These are phyloP conservation scores for Odobenus rosmarus DNA, from an alignment of 2,113 vertebrate genomes.

Conservation along the genomic window DNA sequence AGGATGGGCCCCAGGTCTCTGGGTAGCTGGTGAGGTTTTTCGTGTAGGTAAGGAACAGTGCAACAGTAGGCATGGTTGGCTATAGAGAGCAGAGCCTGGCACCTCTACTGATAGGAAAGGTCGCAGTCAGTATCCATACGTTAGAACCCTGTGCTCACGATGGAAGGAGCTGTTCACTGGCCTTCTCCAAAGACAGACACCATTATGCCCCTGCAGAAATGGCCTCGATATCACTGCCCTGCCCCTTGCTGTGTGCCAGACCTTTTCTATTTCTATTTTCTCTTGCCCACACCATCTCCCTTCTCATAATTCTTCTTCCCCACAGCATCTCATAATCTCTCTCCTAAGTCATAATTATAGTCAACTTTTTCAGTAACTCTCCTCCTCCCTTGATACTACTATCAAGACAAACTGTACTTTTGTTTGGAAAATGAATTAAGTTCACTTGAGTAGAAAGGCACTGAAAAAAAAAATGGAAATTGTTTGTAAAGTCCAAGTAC, in stretches of 20 bases:
- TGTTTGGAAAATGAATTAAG: conserved; percentile 56
- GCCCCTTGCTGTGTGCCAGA: not conserved
- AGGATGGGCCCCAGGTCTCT: not conserved
- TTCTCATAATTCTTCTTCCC: conserved; percentile 10
- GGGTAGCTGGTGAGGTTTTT: not conserved
- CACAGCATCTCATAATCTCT: not conserved
- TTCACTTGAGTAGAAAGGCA: conserved; percentile 68
- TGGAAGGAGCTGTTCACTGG: not conserved
- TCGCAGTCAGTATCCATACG: not conserved
- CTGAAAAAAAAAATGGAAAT: conserved; percentile 62
- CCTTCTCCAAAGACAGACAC: not conserved
- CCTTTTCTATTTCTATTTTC: conserved; percentile 16
- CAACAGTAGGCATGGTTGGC: not conserved
- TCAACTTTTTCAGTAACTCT: not conserved
- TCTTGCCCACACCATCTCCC: not conserved
- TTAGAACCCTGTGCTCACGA: not conserved
- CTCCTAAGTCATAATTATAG: conserved; percentile 41
- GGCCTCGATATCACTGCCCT: not conserved
- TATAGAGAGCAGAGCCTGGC: not conserved
- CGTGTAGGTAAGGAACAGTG: not conserved
- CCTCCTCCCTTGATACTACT: conserved; percentile 39
- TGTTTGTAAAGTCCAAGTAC: conserved; percentile 67
- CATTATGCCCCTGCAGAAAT: not conserved
- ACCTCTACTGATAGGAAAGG: not conserved
- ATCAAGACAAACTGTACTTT: conserved; percentile 38